A percentile compares a stretch with the other conserved stretches of the same genome.
Conservation (phyloP, 2,888 invertebrate genomes). For the Cataglyphis rosenhaueri region DNA sequence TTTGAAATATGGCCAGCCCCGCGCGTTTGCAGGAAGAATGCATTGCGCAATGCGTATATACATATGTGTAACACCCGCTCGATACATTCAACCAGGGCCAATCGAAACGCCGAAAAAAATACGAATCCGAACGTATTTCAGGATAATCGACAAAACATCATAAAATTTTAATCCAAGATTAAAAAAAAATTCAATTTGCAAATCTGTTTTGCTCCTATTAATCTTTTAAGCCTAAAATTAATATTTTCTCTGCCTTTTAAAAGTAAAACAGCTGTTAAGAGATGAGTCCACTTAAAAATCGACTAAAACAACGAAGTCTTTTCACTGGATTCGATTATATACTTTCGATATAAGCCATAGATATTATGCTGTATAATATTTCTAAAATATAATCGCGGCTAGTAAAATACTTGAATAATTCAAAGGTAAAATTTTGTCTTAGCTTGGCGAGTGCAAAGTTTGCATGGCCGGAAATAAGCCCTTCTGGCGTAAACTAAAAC, state of each 20-base stretch:
- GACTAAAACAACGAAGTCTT: neutral
- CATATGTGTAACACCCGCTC: neutral
- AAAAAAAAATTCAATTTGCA: neutral
- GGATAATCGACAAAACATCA: neutral
- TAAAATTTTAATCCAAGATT: neutral
- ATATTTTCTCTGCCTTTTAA: neutral
- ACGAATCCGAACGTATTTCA: neutral
- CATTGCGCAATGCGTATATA: neutral
- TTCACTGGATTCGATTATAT: neutral
- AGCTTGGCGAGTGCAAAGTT: slow-evolving; percentile 25
- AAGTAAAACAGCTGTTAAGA: neutral
- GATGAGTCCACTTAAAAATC: too few species aligned
- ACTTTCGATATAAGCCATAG: neutral
- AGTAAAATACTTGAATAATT: slow-evolving; percentile 22
- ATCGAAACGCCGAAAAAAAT: slow-evolving; percentile 7
- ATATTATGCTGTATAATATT: slow-evolving; percentile 22
- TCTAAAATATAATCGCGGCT: slow-evolving; percentile 36
- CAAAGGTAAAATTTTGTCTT: slow-evolving; percentile 36
- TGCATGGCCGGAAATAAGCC: slow-evolving; percentile 44
- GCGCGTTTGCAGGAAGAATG: slow-evolving; percentile 8
- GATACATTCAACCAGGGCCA: slow-evolving; percentile 11
- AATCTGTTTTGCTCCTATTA: neutral
- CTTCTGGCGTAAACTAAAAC: slow-evolving; percentile 44
- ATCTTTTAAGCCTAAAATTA: neutral
- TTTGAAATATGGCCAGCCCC: slow-evolving; percentile 74